These are phyloP conservation scores for Synanthedon andrenaeformis DNA, from an alignment of 2,888 invertebrate species.

Conservation along the genomic window DNA sequence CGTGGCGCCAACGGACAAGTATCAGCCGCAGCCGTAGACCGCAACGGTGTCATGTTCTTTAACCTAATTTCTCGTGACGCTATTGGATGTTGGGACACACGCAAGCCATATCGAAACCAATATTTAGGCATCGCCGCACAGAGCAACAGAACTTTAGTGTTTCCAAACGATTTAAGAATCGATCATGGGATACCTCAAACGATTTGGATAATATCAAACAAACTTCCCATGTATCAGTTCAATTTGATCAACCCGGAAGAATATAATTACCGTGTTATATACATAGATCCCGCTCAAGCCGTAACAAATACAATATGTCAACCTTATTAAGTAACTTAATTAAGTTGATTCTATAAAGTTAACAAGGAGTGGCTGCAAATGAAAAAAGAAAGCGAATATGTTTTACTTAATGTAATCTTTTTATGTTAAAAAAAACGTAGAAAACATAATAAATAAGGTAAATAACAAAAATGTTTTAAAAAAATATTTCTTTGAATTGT, in stretches of 20 bases:
- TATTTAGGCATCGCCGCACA: conserved; percentile 76
- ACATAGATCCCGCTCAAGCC: conserved; percentile 73
- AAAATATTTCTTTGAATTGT: no score
- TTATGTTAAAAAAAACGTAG: no score
- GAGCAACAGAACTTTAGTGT: conserved; percentile 75
- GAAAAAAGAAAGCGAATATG: no score
- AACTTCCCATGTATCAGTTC: conserved; percentile 80
- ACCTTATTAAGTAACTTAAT: conserved; percentile 26
- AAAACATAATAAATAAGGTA: no score
- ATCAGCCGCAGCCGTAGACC: conserved; percentile 80
- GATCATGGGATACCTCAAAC: conserved; percentile 78
- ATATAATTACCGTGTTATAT: conserved; percentile 80
- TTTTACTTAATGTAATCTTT: no score
- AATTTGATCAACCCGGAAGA: conserved; percentile 74
- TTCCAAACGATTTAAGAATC: conserved; percentile 84
- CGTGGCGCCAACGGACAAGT: conserved; percentile 77
- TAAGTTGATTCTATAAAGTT: no score
- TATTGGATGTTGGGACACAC: conserved; percentile 86
- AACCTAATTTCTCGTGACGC: conserved; percentile 84
- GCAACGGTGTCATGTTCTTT: conserved; percentile 82
- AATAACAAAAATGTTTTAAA: no score
- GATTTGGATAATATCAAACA: conserved; percentile 83
- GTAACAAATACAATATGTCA: conserved; percentile 76
- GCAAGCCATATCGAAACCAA: conserved; percentile 75
- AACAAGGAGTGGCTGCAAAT: no score